Evolutionary conservation across 2,888 invertebrate species (phyloP).

Genomic region (Pachymerium ferrugineum): DNA sequence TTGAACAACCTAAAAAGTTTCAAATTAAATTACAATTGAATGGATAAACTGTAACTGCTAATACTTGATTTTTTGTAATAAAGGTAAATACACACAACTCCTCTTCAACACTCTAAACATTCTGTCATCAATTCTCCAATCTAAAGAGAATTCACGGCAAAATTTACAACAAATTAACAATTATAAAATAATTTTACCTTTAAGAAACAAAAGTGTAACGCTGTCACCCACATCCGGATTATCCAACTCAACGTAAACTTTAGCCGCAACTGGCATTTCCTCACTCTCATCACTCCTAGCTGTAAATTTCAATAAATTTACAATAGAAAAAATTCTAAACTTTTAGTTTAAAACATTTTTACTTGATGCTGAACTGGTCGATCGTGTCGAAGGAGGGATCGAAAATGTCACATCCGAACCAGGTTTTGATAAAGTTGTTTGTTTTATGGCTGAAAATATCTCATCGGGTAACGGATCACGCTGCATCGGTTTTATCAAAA

Average conservation of each 20-base stretch:
- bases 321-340: too few species aligned
- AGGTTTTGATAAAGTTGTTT: neutral
- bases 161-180: neutral
- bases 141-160: neutral
- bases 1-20: neutral
- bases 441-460: neutral
- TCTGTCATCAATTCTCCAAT: neutral
- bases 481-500: neutral
- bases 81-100: neutral
- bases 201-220: neutral
- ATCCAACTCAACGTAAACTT: too few species aligned
- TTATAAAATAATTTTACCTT: neutral
- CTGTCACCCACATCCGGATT: neutral
- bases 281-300: too few species aligned
- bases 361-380: too few species aligned
- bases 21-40: neutral
- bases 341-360: too few species aligned
- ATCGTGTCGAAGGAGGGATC: neutral
- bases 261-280: too few species aligned
- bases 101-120: neutral
- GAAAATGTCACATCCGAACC: neutral
- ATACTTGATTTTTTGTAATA: neutral
- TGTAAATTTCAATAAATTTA: too few species aligned
- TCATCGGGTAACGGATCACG: neutral
- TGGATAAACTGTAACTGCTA: too few species aligned